phyloP scores from a whole-genome alignment of 37 sponge, comb jelly and placozoan genomes.

The Cliona cf. orientalis region DNA sequence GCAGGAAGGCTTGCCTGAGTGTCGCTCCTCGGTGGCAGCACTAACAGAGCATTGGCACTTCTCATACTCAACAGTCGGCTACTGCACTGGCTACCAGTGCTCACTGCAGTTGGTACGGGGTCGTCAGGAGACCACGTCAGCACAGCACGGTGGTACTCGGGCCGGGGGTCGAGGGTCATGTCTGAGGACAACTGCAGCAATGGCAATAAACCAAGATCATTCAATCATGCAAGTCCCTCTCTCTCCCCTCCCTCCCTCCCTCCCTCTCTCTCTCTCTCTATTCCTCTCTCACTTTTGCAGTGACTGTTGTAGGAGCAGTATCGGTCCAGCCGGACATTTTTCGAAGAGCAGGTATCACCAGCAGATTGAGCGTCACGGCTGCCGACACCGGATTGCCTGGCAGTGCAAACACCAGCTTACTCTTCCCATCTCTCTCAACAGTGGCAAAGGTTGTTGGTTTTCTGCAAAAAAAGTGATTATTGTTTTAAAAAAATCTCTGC shows the following conservation, averaged over 20 bases:
- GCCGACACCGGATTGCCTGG: slow-evolving; percentile 99
- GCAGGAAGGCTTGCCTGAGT: slow-evolving; percentile 15
- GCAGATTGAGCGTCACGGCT: slow-evolving; percentile 90
- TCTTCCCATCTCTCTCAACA: slow-evolving; percentile 42
- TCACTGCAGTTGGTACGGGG: slow-evolving; percentile 48
- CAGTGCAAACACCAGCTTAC: slow-evolving; percentile 89
- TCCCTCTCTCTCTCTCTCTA: slow-evolving; percentile 6
- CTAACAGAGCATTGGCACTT: slow-evolving; percentile 83
- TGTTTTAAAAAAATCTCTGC: neutral
- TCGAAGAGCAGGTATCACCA: slow-evolving; percentile 89
- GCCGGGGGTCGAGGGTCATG: slow-evolving; percentile 77
- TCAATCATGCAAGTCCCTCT: too few species aligned
- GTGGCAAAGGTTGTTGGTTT: slow-evolving; percentile 99
- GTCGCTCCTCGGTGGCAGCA: slow-evolving; percentile 80
- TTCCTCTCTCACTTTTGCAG: slow-evolving; percentile 17
- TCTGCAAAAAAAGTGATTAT: slow-evolving; percentile 19
- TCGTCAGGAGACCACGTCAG: slow-evolving; percentile 47
- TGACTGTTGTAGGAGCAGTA: neutral
- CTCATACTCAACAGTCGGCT: slow-evolving; percentile 96
- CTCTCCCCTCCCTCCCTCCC: neutral
- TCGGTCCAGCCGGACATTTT: slow-evolving; percentile 75
- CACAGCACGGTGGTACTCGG: slow-evolving; percentile 84
- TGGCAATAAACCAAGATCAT: too few species aligned
- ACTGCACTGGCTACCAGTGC: slow-evolving; percentile 95
- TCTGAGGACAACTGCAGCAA: slow-evolving; percentile 45